Base-by-base conservation (phyloP, 2,113 vertebrate species). In the Amphiprion percula region DNA sequence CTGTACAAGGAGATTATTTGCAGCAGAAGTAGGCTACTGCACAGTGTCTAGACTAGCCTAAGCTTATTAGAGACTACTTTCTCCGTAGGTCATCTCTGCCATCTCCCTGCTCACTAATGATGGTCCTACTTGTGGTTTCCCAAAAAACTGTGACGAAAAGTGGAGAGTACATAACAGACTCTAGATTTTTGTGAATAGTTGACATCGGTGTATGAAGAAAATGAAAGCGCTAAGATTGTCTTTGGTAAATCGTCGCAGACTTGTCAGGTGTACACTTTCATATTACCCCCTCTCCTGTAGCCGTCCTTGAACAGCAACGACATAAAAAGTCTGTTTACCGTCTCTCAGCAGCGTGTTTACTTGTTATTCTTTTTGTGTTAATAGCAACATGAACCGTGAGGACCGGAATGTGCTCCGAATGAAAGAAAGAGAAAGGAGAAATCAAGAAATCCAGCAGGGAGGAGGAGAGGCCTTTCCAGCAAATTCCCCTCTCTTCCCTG, bases 311-410 rank as follows among this genome's bases (percentile, higher is more conserved):
- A 19, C 49, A 68, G 61, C 17, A 4, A 28, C 37, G 44, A 26
- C 54, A 72, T 52, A 55, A 39, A 37, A 80, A 83, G 78, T 68
- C 30, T 77, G 50, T 74, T 61, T 80, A 9, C 63, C 64, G 49
- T 79, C 47, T 66, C 50, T 68, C 64, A n/a, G 66, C 60, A 14
- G 41, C 24, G 54, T 79, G 55, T 79, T 88, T 72, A 88, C 86
- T 58, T 63, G 33, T 84, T 87, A 44, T 79, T 86, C 60, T 90
- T 58, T 95, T 92, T 95, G 87, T 94, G 64, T 95, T 95, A 70
- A 61, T 90, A 99, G 98, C 98, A 99, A 98, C 97, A 99, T 99
- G 98, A 99, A 98, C 97, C 97, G 97, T 97, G 98, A 99, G 95
- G 98, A 99, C 95, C 97, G 98, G 94, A 99, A 99, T 99, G 97